These are phyloP conservation scores for Oreochromis mossambicus DNA, from an alignment of 2,797 vertebrate genomes.

Conservation along the genomic window DNA sequence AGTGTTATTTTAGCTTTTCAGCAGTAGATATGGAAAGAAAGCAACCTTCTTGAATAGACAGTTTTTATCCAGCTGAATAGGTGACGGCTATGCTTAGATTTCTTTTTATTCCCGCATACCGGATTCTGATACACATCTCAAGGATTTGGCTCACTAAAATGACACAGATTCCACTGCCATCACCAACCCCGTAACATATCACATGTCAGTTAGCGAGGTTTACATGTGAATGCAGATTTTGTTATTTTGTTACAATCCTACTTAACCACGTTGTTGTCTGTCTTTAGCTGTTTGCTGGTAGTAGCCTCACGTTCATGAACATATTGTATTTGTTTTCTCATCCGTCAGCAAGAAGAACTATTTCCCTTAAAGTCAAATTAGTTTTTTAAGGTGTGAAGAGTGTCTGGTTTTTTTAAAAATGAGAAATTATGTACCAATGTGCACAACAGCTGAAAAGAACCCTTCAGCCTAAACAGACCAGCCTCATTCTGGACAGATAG, in stretches of 20 bases:
- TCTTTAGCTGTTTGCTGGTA: not conserved
- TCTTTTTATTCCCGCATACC: not conserved
- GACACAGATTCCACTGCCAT: not conserved
- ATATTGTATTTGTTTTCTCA: not conserved
- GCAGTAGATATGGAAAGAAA: not conserved
- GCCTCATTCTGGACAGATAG: constrained; percentile 13
- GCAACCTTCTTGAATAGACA: not conserved
- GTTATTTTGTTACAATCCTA: not conserved
- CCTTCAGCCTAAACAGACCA: not conserved
- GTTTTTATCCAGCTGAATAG: not conserved
- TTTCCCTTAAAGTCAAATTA: not conserved
- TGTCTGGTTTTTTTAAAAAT: not conserved
- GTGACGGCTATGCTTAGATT: not conserved
- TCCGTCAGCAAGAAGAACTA: not conserved
- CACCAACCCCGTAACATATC: not conserved
- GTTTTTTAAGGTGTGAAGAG: not conserved
- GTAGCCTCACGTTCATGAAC: not conserved
- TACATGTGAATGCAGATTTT: not conserved
- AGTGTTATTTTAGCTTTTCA: not conserved
- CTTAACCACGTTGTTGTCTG: not conserved
- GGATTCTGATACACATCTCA: not conserved
- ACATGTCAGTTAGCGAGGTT: not conserved
- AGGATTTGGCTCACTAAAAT: not conserved
- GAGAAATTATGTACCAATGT: not conserved
- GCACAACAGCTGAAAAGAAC: not conserved